Conservation (phyloP, 2,113 vertebrate genomes). For the Elephas maximus region DNA sequence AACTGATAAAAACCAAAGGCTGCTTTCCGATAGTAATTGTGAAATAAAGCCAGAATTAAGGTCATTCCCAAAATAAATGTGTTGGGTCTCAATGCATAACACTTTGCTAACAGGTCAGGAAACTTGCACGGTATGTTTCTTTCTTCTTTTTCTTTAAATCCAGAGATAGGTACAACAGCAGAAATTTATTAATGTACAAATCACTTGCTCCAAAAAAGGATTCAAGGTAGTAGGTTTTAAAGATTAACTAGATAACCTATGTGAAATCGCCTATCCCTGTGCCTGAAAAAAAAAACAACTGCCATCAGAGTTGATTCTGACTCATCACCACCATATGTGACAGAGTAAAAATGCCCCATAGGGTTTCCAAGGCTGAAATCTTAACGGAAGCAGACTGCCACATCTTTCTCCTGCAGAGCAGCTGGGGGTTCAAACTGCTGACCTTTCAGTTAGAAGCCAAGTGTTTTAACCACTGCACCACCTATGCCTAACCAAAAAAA, state of each 20-base stretch:
- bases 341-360: no score
- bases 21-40: slow-evolving; percentile 45
- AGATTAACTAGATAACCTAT: slow-evolving; percentile 10
- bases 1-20: slow-evolving; percentile 28
- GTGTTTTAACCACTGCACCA: no score
- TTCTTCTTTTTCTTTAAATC: slow-evolving; percentile 45
- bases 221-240: slow-evolving; percentile 28
- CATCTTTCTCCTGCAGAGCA: no score
- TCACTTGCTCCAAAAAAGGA: slow-evolving; percentile 31
- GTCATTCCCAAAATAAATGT: slow-evolving; percentile 65
- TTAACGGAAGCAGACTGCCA: no score
- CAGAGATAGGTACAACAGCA: slow-evolving; percentile 42
- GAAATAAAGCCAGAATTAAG: slow-evolving; percentile 64
- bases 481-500: slow-evolving; percentile 29
- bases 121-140: slow-evolving; percentile 7
- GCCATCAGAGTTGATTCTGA: no score
- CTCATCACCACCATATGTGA: no score
- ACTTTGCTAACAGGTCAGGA: slow-evolving; percentile 16
- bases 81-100: background rate
- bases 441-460: no score
- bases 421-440: no score
- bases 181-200: slow-evolving; percentile 62
- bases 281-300: background rate
- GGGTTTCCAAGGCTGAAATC: no score
- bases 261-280: background rate